phyloP scores from a whole-genome alignment of 2,888 invertebrate species.

The Xiphydria camelus region DNA sequence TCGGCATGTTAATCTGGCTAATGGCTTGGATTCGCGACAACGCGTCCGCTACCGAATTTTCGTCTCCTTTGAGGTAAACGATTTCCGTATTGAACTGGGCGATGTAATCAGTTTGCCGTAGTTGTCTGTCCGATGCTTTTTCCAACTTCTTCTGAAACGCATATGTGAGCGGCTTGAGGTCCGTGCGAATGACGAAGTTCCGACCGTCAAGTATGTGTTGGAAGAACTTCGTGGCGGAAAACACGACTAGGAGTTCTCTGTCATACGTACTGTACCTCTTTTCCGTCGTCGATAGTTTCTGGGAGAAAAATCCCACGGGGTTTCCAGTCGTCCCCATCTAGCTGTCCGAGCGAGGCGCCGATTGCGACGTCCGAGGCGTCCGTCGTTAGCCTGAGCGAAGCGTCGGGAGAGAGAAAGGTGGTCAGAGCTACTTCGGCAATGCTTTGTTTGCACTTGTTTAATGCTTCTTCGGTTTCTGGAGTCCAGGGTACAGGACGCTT shows the following conservation, averaged over 20 bases:
- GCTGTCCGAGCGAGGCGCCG: constrained; percentile 5
- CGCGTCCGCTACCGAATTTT: too few species aligned
- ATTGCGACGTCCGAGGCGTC: constrained; percentile 13
- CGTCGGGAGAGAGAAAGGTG: not conserved
- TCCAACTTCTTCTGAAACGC: constrained; percentile 5
- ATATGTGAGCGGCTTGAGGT: constrained; percentile 1
- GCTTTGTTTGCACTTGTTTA: not conserved
- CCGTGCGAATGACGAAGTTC: too few species aligned
- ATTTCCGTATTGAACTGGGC: constrained; percentile 17
- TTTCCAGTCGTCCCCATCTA: constrained; percentile 3
- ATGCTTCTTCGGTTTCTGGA: constrained; percentile 6
- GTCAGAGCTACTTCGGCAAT: too few species aligned
- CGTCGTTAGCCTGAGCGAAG: constrained; percentile 4
- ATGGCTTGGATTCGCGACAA: too few species aligned
- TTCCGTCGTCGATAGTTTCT: not conserved
- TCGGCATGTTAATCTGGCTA: too few species aligned
- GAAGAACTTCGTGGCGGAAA: too few species aligned
- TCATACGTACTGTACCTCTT: constrained; percentile 8
- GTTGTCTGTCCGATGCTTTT: too few species aligned
- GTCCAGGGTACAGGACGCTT: too few species aligned
- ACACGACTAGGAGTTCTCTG: too few species aligned
- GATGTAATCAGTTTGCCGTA: too few species aligned
- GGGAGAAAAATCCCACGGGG: constrained; percentile 10
- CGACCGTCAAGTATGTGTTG: too few species aligned
- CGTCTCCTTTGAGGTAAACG: constrained; percentile 1